phyloP scores from a whole-genome alignment of 1,140 invertebrate genomes.

The Melitaea cinxia region DNA sequence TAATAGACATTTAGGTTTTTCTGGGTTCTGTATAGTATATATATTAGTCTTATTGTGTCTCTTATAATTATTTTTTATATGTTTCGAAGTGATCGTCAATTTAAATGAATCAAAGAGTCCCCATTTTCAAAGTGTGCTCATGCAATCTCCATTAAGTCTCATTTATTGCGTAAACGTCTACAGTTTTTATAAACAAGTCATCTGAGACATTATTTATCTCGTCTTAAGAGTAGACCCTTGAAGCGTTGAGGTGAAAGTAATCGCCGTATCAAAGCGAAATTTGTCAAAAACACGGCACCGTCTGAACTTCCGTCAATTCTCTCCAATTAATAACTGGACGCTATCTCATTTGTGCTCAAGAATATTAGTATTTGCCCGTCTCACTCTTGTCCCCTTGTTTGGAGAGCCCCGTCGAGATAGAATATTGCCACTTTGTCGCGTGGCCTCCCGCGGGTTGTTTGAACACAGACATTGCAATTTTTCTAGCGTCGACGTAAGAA shows the following conservation, averaged over 20 bases:
- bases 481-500: slow-evolving; percentile 56
- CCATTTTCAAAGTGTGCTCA: slow-evolving; percentile 1
- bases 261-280: slow-evolving; percentile 80
- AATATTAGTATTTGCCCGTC: slow-evolving; percentile 44
- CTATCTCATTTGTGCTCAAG: slow-evolving; percentile 46
- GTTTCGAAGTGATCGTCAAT: background rate
- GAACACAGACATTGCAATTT: slow-evolving; percentile 73
- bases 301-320: slow-evolving; percentile 78
- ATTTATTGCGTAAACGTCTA: slow-evolving; percentile 26
- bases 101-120: slow-evolving; percentile 10
- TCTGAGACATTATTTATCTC: slow-evolving; percentile 55
- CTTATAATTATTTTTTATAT: background rate
- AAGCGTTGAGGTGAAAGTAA: slow-evolving; percentile 77
- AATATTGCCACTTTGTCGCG: slow-evolving; percentile 81
- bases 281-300: slow-evolving; percentile 79
- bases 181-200: slow-evolving; percentile 42
- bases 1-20: background rate
- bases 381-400: slow-evolving; percentile 72
- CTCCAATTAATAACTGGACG: slow-evolving; percentile 76
- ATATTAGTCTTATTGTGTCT: background rate
- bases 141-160: slow-evolving; percentile 17
- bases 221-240: slow-evolving; percentile 58
- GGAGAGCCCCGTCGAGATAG: slow-evolving; percentile 76
- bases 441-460: slow-evolving; percentile 69
- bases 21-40: slow-evolving; percentile 1